phyloP scores from a whole-genome alignment of 2,113 vertebrate species.

The Cygnus atratus region DNA sequence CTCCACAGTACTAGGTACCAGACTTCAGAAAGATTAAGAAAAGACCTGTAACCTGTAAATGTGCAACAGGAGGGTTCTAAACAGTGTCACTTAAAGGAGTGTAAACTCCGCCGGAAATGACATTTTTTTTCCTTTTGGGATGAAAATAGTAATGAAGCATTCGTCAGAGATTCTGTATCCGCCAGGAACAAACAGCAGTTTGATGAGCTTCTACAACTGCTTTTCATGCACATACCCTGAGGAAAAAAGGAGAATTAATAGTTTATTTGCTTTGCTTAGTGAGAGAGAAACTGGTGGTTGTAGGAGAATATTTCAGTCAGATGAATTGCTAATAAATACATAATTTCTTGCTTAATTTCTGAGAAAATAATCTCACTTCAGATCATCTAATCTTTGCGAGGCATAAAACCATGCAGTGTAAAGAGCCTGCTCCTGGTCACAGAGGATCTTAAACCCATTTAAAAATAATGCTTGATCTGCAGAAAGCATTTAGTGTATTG shows the following conservation, averaged over 20 bases:
- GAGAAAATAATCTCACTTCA: not conserved
- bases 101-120: not conserved
- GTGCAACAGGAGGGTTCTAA: not conserved
- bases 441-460: not conserved
- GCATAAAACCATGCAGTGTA: not conserved
- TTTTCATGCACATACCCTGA: slow-evolving; percentile 3
- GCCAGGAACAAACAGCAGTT: slow-evolving; percentile 50
- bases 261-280: slow-evolving; percentile 57
- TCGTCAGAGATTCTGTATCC: slow-evolving; percentile 13
- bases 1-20: not conserved
- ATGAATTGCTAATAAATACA: slow-evolving; percentile 40
- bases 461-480: not conserved
- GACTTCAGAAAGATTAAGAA: not conserved
- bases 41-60: not conserved
- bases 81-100: not conserved
- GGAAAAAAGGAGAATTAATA: slow-evolving; percentile 57
- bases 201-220: slow-evolving; percentile 56
- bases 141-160: slow-evolving; percentile 18
- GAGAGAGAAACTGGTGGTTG: slow-evolving; percentile 14
- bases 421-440: not conserved
- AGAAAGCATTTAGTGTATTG: not conserved
- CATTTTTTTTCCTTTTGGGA: not conserved
- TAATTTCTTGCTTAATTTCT: slow-evolving; percentile 21
- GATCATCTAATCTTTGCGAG: not conserved
- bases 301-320: slow-evolving; percentile 5